A percentile compares a stretch with the other conserved stretches of the same genome.
phyloP scores from a whole-genome alignment of 2,797 vertebrate genomes.

The Morus bassanus region DNA sequence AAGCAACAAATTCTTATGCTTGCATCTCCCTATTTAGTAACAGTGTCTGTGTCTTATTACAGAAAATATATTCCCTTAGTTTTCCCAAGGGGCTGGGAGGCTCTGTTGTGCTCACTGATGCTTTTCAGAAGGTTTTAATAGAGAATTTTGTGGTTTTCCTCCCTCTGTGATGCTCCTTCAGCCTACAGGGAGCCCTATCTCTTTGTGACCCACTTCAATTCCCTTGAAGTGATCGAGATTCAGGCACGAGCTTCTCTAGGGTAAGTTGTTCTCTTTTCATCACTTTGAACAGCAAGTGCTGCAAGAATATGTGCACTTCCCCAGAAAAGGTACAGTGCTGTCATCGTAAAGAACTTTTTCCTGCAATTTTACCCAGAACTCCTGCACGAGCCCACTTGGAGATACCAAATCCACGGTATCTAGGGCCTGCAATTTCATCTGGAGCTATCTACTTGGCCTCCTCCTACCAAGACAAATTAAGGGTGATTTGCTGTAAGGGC shows the following conservation, averaged over 20 bases:
- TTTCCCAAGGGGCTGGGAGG: background rate
- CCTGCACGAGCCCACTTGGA: slow-evolving; percentile 90
- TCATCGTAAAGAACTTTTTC: background rate
- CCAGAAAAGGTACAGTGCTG: background rate
- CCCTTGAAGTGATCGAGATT: slow-evolving; percentile 96
- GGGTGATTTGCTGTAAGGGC: slow-evolving; percentile 97
- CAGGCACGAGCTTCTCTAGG: slow-evolving; percentile 91
- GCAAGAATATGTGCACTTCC: background rate
- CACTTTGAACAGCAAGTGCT: background rate
- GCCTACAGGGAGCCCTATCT: slow-evolving; percentile 97
- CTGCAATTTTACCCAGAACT: slow-evolving; percentile 74
- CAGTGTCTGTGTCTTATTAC: background rate
- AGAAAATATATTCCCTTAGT: background rate
- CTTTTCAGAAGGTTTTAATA: slow-evolving; percentile 17
- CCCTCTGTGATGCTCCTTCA: slow-evolving; percentile 51
- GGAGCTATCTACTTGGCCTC: slow-evolving; percentile 95
- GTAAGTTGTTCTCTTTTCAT: slow-evolving; percentile 72
- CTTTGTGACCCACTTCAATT: slow-evolving; percentile 99
- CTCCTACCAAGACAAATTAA: slow-evolving; percentile 96
- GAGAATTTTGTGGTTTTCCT: background rate
- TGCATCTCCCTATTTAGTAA: background rate
- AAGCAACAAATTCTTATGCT: background rate
- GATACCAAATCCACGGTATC: slow-evolving; percentile 92
- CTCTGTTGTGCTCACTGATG: background rate
- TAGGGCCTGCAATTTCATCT: slow-evolving; percentile 95